A percentile compares a stretch with the other conserved stretches of the same genome.
These are phyloP conservation scores for Echinops telfairi DNA, from an alignment of 2,113 vertebrate genomes.

Conservation along the genomic window DNA sequence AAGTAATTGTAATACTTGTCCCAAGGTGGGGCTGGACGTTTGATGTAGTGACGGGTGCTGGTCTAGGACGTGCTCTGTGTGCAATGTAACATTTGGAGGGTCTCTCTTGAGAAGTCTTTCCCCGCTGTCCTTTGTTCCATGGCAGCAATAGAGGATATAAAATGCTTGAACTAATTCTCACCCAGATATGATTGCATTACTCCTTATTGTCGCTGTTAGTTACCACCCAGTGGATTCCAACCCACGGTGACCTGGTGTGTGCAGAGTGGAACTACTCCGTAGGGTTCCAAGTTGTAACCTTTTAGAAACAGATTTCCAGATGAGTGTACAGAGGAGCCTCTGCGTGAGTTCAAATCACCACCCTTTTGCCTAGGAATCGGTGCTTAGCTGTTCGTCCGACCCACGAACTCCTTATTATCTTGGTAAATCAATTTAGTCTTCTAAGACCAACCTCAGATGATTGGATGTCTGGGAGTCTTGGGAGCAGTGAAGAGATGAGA, in stretches of 20 bases:
- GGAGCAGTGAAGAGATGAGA: not conserved
- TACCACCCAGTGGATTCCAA: not conserved
- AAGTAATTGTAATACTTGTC: not conserved
- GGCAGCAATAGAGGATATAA: not conserved
- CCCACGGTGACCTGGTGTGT: not conserved
- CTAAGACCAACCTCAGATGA: not conserved
- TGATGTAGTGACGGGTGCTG: not conserved
- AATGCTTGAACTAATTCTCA: constrained; percentile 9
- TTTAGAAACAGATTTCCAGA: not conserved
- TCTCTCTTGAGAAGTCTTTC: not conserved
- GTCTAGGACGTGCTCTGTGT: not conserved
- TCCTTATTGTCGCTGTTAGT: not conserved
- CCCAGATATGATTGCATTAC: not conserved
- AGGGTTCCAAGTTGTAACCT: not conserved
- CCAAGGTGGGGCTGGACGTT: not conserved
- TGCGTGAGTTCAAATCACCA: not conserved
- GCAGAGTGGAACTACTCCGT: not conserved
- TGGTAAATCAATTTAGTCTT: not conserved
- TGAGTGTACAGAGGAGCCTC: not conserved
- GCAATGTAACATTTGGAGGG: not conserved
- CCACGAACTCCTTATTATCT: not conserved
- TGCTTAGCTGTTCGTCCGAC: not conserved
- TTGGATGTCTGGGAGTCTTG: not conserved
- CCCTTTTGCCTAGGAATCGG: not conserved
- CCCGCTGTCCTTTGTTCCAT: not conserved